Conservation (phyloP, 2,797 vertebrate species). For the Catostomus latipinnis region DNA sequence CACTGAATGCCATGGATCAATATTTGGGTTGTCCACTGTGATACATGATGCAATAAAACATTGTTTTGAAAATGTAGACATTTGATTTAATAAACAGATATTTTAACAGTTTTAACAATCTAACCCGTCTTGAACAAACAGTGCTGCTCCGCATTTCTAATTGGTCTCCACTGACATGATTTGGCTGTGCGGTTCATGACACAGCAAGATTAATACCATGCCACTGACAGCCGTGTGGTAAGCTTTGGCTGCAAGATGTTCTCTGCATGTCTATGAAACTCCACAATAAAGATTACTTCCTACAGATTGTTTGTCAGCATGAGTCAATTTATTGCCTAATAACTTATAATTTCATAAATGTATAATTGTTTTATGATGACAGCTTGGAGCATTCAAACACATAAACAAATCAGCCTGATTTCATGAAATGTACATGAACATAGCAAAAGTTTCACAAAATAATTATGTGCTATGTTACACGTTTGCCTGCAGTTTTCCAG, state of each 20-base stretch:
- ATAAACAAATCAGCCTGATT: background rate
- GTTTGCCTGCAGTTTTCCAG: too few relatives aligned
- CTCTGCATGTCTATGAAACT: background rate
- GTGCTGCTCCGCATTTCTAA: background rate
- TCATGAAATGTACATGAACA: too few relatives aligned
- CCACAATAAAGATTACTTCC: background rate
- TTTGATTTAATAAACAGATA: background rate
- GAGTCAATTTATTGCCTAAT: background rate
- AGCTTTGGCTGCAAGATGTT: background rate
- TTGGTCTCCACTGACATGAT: conserved; percentile 13
- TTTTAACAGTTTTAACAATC: background rate
- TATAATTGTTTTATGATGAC: background rate
- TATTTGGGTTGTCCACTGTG: background rate
- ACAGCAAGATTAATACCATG: background rate
- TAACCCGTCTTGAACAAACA: background rate
- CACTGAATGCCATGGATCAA: too few relatives aligned
- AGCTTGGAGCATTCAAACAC: background rate
- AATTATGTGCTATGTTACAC: too few relatives aligned
- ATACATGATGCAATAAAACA: background rate
- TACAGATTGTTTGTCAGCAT: background rate
- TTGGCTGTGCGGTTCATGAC: background rate
- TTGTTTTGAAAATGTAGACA: background rate
- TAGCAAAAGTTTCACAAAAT: too few relatives aligned
- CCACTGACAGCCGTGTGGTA: background rate
- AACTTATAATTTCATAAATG: background rate